These are phyloP conservation scores for Muscicapa adusta DNA, from an alignment of 2,113 vertebrate genomes.

Conservation along the genomic window DNA sequence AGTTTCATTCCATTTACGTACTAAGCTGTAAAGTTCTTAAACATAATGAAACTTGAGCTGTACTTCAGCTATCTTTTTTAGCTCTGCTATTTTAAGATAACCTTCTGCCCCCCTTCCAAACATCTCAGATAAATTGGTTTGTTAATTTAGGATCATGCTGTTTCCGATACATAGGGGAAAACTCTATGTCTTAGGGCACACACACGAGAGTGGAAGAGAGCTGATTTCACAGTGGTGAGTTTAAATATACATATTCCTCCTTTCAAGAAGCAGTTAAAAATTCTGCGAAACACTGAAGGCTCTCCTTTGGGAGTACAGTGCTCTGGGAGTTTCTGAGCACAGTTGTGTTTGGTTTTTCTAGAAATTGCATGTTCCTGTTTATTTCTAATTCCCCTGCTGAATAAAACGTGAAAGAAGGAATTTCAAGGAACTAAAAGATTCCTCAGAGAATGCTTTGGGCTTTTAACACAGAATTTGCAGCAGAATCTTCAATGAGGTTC, in stretches of 20 bases:
- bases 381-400: background rate
- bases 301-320: background rate
- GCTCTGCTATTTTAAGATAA: background rate
- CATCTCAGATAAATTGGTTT: background rate
- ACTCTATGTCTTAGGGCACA: background rate
- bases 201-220: background rate
- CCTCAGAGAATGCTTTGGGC: background rate
- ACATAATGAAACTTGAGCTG: background rate
- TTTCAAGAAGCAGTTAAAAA: background rate
- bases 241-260: background rate
- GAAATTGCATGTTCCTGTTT: background rate
- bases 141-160: background rate
- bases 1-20: background rate
- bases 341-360: accelerated
- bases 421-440: background rate
- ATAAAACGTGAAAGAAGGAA: background rate
- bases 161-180: background rate
- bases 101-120: background rate
- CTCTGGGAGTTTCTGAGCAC: background rate
- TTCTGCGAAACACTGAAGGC: background rate
- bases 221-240: background rate
- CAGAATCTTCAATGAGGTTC: background rate
- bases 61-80: background rate
- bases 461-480: background rate
- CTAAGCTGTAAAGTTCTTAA: background rate